Base-by-base conservation (phyloP, 2,888 invertebrate genomes). In the Omphaloscelis lunosa region DNA sequence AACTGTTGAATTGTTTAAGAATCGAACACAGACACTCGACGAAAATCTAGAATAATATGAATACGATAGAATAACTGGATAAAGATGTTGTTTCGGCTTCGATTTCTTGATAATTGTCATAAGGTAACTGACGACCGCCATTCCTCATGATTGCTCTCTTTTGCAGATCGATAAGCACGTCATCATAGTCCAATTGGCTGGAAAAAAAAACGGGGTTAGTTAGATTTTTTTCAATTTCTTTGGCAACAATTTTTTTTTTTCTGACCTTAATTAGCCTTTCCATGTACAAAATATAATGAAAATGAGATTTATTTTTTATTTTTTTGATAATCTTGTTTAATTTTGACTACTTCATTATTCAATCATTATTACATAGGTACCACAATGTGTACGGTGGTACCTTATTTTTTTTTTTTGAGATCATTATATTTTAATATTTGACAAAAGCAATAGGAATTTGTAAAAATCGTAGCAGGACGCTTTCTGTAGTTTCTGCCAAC, bases 31-130 rank as follows among this genome's bases (percentile, higher is more conserved):
- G 20, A 39, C 1, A 39, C 2, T 41, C 4, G 12, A 56, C 1
- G 8, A 27, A 9, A 27, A 39, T 39, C 12, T 39, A 27, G 7
- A 39, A 39, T 20, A 63, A 27, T 39, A 39, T 5, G 17, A 17
- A 2, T 12, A 27, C 20, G n/a, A 27, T 27, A 27, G 20, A 20
- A 8, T 45, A 20, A 27, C 20, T 4, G 20, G 29, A 66, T 8
- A 48, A 48, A 8, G 0, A 48, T 27, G 27, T 29, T 5, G 39
- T 17, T 79, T 84, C 95, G 80, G 90, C 92, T 77, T 92, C 92
- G 23, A 93, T 80, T 11, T 91, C 85, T 72, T 96, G 96, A 78
- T 95, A 95, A 85, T 96, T 95, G 83, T 96, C 94, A 74, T 94
- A 95, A 2, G 95, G 94, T 65, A 97, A 92, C 39, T 74, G 66